Conservation (phyloP, 2,113 vertebrate species). For the Dasyornis broadbenti region DNA sequence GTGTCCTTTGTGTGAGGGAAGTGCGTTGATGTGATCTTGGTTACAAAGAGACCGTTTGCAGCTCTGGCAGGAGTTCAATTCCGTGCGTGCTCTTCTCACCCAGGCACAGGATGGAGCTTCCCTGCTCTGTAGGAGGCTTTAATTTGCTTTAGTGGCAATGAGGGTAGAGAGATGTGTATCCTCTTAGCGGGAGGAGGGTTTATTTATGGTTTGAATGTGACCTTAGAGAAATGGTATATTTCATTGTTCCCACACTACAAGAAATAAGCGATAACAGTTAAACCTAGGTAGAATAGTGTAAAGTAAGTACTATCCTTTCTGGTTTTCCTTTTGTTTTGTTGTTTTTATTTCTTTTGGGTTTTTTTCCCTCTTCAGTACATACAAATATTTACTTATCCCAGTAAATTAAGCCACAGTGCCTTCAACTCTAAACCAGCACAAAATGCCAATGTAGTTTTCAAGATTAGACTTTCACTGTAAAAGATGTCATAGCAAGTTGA, state of each 20-base stretch:
- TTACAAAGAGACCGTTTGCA: fast-evolving
- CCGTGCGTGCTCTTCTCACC: background rate
- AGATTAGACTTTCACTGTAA: background rate
- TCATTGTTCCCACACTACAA: background rate
- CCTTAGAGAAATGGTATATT: background rate
- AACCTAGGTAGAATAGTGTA: background rate
- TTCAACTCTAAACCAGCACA: background rate
- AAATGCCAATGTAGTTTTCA: background rate
- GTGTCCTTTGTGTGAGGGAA: background rate
- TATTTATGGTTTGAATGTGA: background rate
- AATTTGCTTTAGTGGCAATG: background rate
- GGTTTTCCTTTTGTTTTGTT: background rate
- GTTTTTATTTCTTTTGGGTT: background rate
- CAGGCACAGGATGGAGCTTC: background rate
- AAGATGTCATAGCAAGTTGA: background rate
- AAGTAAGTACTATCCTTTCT: background rate
- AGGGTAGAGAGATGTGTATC: background rate
- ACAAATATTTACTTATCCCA: background rate
- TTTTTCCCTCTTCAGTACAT: background rate
- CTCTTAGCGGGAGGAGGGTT: background rate
- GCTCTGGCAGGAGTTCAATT: background rate
- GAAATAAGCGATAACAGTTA: background rate
- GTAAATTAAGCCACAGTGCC: background rate
- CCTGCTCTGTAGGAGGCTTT: background rate
- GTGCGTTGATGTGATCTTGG: background rate